Conservation (phyloP, 1,140 invertebrate genomes). For the Calycopis cecrops region DNA sequence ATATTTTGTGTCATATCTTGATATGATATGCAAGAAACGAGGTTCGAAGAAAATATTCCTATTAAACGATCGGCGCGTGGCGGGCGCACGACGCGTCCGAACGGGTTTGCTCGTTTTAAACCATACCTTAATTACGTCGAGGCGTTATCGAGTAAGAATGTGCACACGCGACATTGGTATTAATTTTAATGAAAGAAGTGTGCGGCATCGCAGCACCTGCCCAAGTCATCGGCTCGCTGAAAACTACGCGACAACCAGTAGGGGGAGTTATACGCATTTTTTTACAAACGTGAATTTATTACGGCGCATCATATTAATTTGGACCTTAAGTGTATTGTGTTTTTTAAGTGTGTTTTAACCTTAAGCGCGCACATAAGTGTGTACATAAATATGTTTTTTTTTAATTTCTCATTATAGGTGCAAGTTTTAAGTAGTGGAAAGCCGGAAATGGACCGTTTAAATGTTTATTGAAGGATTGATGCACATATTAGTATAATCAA, state of each 20-base stretch:
- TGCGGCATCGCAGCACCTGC: slow-evolving; percentile 63
- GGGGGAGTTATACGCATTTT: slow-evolving; percentile 19
- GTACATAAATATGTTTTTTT: neutral
- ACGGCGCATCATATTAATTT: neutral
- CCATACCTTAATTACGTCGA: slow-evolving; percentile 66
- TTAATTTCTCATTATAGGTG: neutral
- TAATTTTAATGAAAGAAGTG: slow-evolving; percentile 75
- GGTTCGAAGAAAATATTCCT: slow-evolving; percentile 51
- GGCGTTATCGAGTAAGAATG: slow-evolving; percentile 73
- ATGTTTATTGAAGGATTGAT: too few species aligned
- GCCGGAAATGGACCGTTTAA: too few species aligned
- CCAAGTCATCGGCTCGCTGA: slow-evolving; percentile 54
- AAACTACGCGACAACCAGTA: slow-evolving; percentile 41
- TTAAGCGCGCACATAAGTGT: too few species aligned
- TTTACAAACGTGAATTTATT: slow-evolving; percentile 6
- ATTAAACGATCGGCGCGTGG: slow-evolving; percentile 60
- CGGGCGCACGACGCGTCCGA: slow-evolving; percentile 44
- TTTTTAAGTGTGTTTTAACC: too few species aligned
- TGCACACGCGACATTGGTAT: slow-evolving; percentile 73
- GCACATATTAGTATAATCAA: too few species aligned
- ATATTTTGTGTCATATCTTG: slow-evolving; percentile 63
- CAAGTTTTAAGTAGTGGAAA: too few species aligned
- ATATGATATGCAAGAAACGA: slow-evolving; percentile 57
- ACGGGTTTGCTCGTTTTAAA: slow-evolving; percentile 56
- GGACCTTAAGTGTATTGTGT: too few species aligned